A percentile compares a stretch with the other conserved stretches of the same genome.
Evolutionary conservation across 2,888 invertebrate genomes (phyloP).

Genomic region (Sylvicola fuscatus): DNA sequence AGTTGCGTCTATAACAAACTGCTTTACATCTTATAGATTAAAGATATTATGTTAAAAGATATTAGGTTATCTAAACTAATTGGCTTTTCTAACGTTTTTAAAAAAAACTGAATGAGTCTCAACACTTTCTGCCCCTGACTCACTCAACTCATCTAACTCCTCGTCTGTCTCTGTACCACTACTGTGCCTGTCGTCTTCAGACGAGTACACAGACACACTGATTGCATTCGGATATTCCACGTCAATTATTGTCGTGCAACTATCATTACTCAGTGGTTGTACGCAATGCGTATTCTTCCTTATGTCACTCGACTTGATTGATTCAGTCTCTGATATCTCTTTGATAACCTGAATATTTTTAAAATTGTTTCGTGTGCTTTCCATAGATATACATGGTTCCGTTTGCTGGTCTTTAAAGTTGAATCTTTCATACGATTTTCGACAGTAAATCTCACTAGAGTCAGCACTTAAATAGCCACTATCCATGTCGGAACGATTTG

Average conservation of each 20-base stretch:
- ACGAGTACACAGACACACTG: slow-evolving; percentile 9
- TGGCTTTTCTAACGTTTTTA: slow-evolving; percentile 40
- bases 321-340: neutral
- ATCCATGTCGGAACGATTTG: slow-evolving; percentile 32
- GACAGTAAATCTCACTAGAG: slow-evolving; percentile 37
- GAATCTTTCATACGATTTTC: slow-evolving; percentile 25
- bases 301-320: neutral
- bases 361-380: slow-evolving; percentile 1
- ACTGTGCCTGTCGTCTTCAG: slow-evolving; percentile 8
- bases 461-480: slow-evolving; percentile 75
- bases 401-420: slow-evolving; percentile 16
- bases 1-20: no score
- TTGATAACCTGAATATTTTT: slow-evolving; percentile 2
- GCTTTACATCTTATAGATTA: no score
- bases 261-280: neutral
- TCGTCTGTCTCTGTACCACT: slow-evolving; percentile 22
- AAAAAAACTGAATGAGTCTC: slow-evolving; percentile 77
- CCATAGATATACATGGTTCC: no score
- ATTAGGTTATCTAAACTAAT: neutral
- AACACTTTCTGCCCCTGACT: slow-evolving; percentile 71
- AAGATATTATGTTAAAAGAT: neutral
- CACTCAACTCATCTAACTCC: slow-evolving; percentile 67
- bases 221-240: slow-evolving; percentile 7
- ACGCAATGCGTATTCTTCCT: neutral
- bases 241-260: slow-evolving; percentile 3